These are phyloP conservation scores for Episyrphus balteatus DNA, from an alignment of 1,140 invertebrate species.

Conservation along the genomic window DNA sequence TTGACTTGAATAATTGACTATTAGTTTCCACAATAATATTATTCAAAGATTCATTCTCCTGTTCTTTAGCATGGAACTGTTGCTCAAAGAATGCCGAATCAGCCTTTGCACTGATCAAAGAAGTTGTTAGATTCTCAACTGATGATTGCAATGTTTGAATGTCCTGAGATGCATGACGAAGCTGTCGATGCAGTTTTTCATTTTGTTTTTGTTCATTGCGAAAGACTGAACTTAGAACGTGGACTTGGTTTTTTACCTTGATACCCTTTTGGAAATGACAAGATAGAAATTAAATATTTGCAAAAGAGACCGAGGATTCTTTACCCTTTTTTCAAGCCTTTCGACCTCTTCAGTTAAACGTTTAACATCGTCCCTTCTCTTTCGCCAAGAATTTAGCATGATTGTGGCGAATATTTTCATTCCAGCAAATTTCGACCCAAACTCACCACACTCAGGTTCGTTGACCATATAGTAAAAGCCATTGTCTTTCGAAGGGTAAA, in stretches of 20 bases:
- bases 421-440: slow-evolving; percentile 13
- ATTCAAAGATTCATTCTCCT: slow-evolving; percentile 12
- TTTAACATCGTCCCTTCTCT: slow-evolving; percentile 15
- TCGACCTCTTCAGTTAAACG: slow-evolving; percentile 11
- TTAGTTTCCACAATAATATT: slow-evolving; percentile 7
- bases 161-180: slow-evolving; percentile 13
- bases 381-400: slow-evolving; percentile 24
- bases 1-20: slow-evolving; percentile 10
- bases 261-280: slow-evolving; percentile 11
- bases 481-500: no score
- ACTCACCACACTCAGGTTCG: slow-evolving; percentile 3
- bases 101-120: slow-evolving; percentile 9
- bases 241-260: slow-evolving; percentile 17
- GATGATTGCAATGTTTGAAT: slow-evolving; percentile 10
- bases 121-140: slow-evolving; percentile 11
- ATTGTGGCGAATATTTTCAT: slow-evolving; percentile 19
- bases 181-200: slow-evolving; percentile 15
- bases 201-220: slow-evolving; percentile 23
- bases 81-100: slow-evolving; percentile 11
- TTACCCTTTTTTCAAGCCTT: slow-evolving; percentile 12
- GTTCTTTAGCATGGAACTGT: slow-evolving; percentile 11
- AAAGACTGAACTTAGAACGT: slow-evolving; percentile 17
- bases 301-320: slow-evolving; percentile 3
- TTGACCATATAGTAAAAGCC: no score
- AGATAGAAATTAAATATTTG: neutral